These are phyloP conservation scores for Microcebus griseorufus DNA, from an alignment of 2,113 vertebrate genomes.

Conservation along the genomic window DNA sequence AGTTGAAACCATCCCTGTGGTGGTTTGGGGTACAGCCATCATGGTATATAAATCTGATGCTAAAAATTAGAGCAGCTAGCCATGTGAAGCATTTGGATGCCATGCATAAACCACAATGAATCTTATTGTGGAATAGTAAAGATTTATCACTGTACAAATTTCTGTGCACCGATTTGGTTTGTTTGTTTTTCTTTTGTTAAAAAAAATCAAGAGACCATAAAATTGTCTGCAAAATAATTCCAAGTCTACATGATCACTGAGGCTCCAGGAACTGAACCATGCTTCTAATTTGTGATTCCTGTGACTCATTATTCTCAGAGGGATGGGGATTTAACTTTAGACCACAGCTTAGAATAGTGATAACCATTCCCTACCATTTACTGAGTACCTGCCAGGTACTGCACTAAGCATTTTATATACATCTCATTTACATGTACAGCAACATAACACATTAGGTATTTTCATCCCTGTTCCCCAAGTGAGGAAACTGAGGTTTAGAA, in stretches of 20 bases:
- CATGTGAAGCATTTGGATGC: not conserved
- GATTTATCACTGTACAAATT: slow-evolving; percentile 28
- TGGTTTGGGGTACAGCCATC: not conserved
- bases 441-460: not conserved
- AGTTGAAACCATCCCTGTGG: not conserved
- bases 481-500: not conserved
- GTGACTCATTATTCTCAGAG: not conserved
- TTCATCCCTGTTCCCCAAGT: not conserved
- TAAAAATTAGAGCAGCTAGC: slow-evolving; percentile 20
- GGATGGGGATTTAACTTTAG: not conserved
- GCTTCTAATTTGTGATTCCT: not conserved
- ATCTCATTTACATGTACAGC: not conserved
- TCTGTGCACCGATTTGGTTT: not conserved
- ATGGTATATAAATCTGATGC: not conserved
- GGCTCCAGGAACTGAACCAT: not conserved
- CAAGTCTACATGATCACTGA: not conserved
- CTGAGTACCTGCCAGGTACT: not conserved
- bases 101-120: not conserved
- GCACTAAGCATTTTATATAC: not conserved
- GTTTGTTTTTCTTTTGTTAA: slow-evolving; percentile 56
- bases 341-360: not conserved
- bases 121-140: not conserved
- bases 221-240: not conserved
- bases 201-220: slow-evolving; percentile 40
- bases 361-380: not conserved